phyloP scores from a whole-genome alignment of 2,888 invertebrate genomes.

The Oxyteleia sp. region DNA sequence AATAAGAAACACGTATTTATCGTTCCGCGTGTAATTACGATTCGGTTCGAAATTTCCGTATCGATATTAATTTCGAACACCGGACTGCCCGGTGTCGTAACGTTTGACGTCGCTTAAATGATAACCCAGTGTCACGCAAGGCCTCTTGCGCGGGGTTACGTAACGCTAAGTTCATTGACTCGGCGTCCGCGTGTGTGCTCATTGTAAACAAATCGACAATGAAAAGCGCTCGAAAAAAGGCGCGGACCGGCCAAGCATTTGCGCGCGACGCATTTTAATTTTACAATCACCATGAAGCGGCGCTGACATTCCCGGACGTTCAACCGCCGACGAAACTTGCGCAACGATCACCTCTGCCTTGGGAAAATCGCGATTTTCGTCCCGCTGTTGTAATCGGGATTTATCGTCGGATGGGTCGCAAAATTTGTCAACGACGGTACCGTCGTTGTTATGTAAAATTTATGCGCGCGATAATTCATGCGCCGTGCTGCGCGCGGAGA shows the following conservation, averaged over 20 bases:
- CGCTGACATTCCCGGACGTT: no score
- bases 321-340: conserved; percentile 6
- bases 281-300: no score
- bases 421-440: conserved; percentile 9
- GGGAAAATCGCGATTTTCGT: conserved; percentile 18
- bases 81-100: conserved; percentile 24
- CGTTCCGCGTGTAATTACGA: conserved; percentile 2
- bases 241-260: no score
- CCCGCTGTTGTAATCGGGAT: conserved; percentile 15
- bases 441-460: conserved; percentile 37
- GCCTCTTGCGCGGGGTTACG: conserved; percentile 37
- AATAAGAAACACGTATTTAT: no score
- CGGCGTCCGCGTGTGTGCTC: conserved; percentile 17
- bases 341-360: conserved; percentile 12
- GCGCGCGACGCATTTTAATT: no score
- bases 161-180: conserved; percentile 53
- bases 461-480: conserved; percentile 28
- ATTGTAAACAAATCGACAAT: conserved; percentile 45
- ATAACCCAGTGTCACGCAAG: conserved; percentile 53
- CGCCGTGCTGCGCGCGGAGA: neutral
- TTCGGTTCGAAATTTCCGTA: conserved; percentile 14
- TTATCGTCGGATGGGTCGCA: conserved; percentile 20
- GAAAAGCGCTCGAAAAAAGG: no score
- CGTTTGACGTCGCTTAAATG: conserved; percentile 41
- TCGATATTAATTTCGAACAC: conserved; percentile 26